Evolutionary conservation across 2,797 vertebrate genomes (phyloP).

Genomic region (Amblyopsis hoosieri): DNA sequence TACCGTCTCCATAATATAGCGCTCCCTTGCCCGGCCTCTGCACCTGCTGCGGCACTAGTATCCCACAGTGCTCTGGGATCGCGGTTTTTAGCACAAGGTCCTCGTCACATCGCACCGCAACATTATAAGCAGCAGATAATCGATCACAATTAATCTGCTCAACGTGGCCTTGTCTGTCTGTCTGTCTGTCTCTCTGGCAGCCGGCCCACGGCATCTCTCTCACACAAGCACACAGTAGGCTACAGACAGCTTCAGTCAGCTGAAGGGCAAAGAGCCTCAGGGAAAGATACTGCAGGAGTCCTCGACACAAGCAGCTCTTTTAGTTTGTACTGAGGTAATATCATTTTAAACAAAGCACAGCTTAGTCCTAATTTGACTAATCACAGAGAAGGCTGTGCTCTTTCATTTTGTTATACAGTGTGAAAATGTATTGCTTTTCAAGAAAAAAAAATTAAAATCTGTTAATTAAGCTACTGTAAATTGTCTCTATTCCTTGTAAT

Average conservation of each 20-base stretch:
- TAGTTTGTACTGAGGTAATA: no score
- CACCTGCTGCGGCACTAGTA: no score
- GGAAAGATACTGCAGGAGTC: conserved; percentile 45
- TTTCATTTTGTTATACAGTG: no score
- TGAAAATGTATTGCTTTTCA: no score
- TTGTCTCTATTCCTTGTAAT: no score
- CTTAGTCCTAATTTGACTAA: no score
- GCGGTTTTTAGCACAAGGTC: background rate
- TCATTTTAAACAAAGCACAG: no score
- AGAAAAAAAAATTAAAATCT: no score
- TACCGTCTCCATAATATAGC: background rate
- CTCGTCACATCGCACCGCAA: conserved; percentile 14
- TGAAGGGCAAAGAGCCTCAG: conserved; percentile 49
- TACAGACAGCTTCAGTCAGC: conserved; percentile 24
- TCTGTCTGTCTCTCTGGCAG: conserved; percentile 3
- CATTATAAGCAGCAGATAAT: conserved; percentile 38
- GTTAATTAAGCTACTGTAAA: no score
- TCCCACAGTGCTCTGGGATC: no score
- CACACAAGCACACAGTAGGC: background rate
- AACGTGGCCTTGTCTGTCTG: conserved; percentile 41
- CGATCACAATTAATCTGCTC: conserved; percentile 40
- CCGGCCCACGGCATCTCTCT: conserved; percentile 40
- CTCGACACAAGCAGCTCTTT: no score
- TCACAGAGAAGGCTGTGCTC: no score
- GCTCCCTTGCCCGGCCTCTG: background rate